Conservation (phyloP, 1,140 invertebrate species). For the Popillia japonica region DNA sequence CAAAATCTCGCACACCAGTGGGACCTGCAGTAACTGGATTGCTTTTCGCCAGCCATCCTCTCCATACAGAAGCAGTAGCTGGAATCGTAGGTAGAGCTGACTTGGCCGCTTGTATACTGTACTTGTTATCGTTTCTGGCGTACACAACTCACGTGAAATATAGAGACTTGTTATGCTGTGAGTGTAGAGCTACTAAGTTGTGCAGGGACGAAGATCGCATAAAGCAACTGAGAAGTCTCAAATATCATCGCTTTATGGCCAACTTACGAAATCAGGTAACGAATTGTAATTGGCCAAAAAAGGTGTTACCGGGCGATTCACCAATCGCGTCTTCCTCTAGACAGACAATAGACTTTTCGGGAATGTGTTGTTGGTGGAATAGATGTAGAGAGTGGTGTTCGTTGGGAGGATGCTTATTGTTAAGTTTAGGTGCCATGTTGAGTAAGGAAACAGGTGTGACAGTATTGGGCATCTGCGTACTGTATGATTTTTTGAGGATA, state of each 20-base stretch:
- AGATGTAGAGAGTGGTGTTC: slow-evolving; percentile 67
- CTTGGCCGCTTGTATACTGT: slow-evolving; percentile 90
- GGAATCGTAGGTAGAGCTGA: slow-evolving; percentile 96
- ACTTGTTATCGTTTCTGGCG: slow-evolving; percentile 84
- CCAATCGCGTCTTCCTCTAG: neutral
- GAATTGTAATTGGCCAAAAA: slow-evolving; percentile 54
- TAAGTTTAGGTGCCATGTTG: slow-evolving; percentile 76
- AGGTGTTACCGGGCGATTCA: slow-evolving; percentile 23
- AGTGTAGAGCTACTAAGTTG: slow-evolving; percentile 1
- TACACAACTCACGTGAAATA: slow-evolving; percentile 74
- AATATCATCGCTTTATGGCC: slow-evolving; percentile 50
- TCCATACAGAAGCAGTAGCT: slow-evolving; percentile 96
- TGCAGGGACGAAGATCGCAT: slow-evolving; percentile 24
- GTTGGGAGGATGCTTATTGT: slow-evolving; percentile 64
- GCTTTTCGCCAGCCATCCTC: slow-evolving; percentile 93
- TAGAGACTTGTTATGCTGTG: slow-evolving; percentile 61
- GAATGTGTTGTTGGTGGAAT: slow-evolving; percentile 53
- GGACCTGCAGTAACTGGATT: slow-evolving; percentile 81
- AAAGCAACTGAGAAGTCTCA: slow-evolving; percentile 35
- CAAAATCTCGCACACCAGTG: slow-evolving; percentile 67
- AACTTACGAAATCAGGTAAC: slow-evolving; percentile 46
- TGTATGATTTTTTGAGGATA: slow-evolving; percentile 71
- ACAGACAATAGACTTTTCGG: neutral
- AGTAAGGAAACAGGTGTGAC: slow-evolving; percentile 94
- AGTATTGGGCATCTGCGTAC: slow-evolving; percentile 84